phyloP scores from a whole-genome alignment of 2,113 vertebrate genomes.

The Pterocles burchelli region DNA sequence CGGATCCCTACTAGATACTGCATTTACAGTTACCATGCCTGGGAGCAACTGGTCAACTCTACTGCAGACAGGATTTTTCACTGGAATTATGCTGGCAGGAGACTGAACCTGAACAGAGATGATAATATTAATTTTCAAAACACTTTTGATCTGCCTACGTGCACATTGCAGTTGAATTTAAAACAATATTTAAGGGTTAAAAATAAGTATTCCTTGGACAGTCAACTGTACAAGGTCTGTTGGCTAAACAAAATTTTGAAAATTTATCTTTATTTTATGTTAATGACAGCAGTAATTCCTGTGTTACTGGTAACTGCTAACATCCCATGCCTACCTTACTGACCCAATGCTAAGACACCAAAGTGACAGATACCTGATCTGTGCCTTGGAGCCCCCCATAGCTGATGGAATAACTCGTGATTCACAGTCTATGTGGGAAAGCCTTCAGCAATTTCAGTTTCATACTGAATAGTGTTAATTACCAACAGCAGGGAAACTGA shows the following conservation, averaged over 20 bases:
- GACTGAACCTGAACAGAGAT: neutral
- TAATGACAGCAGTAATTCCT: neutral
- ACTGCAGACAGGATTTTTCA: neutral
- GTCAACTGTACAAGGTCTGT: neutral
- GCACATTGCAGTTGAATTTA: neutral
- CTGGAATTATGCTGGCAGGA: neutral
- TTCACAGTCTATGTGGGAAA: neutral
- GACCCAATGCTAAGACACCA: neutral
- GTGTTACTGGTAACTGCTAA: neutral
- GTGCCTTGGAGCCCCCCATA: neutral
- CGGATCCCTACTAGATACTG: neutral
- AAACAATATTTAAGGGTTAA: neutral
- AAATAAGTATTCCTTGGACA: neutral
- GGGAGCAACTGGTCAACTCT: neutral
- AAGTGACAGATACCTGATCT: neutral
- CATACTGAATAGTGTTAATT: neutral
- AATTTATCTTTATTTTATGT: neutral
- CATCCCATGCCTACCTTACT: neutral
- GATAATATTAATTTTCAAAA: neutral
- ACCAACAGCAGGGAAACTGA: neutral
- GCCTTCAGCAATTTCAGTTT: neutral
- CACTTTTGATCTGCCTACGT: neutral
- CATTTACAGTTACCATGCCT: neutral
- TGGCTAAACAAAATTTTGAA: neutral
- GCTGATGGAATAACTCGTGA: neutral